A percentile compares a stretch with the other conserved stretches of the same genome.
These are phyloP conservation scores for Coenonympha arcania DNA, from an alignment of 2,888 invertebrate species.

Conservation along the genomic window DNA sequence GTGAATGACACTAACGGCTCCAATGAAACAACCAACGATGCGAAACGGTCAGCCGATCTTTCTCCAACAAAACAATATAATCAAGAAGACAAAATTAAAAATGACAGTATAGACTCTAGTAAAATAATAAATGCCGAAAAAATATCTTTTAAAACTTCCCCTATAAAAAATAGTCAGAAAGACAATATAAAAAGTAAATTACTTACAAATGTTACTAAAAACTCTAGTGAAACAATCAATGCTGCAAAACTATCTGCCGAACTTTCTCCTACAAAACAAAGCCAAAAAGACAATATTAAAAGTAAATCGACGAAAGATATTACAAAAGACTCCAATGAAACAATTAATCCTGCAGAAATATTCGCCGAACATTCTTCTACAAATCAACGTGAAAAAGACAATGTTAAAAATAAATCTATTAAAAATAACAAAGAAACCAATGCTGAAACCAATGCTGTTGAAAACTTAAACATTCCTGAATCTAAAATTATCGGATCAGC, in stretches of 20 bases:
- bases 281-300: neutral
- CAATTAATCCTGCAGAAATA: neutral
- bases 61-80: no score
- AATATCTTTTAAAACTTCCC: no score
- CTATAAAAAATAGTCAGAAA: no score
- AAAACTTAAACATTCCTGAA: conserved; percentile 29
- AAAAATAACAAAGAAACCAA: conserved; percentile 20
- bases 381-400: neutral
- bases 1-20: no score
- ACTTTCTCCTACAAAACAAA: neutral
- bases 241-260: neutral
- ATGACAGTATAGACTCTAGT: no score
- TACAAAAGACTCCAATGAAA: neutral
- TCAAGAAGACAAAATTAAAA: no score
- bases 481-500: neutral
- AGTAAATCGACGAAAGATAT: no score
- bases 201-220: no score
- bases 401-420: conserved; percentile 5
- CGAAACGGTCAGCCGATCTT: no score
- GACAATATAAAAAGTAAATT: no score
- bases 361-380: neutral
- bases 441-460: conserved; percentile 23
- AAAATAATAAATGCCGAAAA: no score
- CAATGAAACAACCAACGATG: no score
- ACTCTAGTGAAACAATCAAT: neutral